Evolutionary conservation across 1,140 invertebrate species (phyloP), one percentile per base, ranked within the genome.

Genomic region (Drosophila nikananu): DNA sequence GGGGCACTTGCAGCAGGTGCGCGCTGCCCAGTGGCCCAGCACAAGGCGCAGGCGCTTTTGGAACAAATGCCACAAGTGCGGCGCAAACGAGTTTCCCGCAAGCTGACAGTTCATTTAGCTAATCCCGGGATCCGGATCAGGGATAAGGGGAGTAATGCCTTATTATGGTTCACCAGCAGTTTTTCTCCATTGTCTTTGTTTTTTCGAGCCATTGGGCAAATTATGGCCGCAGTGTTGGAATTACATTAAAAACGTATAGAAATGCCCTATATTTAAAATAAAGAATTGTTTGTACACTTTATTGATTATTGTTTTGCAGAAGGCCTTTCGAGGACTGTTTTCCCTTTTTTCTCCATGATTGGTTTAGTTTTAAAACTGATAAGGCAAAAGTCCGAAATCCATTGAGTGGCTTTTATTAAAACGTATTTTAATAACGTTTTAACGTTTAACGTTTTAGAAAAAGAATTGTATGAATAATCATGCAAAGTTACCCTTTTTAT

Each of bases 41-140:
- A 21, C 27, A 67, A 59, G 72, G 77, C 68, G 52, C 80, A 82
- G 71, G 83, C 84, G 67, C 77, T 77, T 89, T 87, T 66, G 72
- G 73, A 80, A 73, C 84, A 89, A 87, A 87, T 80, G 72, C 77
- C 83, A 77, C 66, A 87, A 80, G 82, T 80, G 63, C 30, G 27
- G 54, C 30, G 68, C 35, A 83, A 83, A 83, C 81, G 59, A 35
- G 81, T 83, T 83, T 82, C 19, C 46, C 51, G 32, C 5, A 30
- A 59, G 60, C 73, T 81, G 79, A 81, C 76, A 64, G 65, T 79
- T 79, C 63, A 70, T 79, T 83, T 83, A 83, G 77, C 77, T 83
- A 80, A 76, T 80, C 61, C 54, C 54, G 35, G 54, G 21, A 25
- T 23, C 32, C 19, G 52, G 7, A 77, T 42, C 39, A 54, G 58